A percentile compares a stretch with the other conserved stretches of the same genome.
These are phyloP conservation scores for Sepioteuthis lessoniana DNA, from an alignment of 2,888 invertebrate genomes.

Conservation along the genomic window DNA sequence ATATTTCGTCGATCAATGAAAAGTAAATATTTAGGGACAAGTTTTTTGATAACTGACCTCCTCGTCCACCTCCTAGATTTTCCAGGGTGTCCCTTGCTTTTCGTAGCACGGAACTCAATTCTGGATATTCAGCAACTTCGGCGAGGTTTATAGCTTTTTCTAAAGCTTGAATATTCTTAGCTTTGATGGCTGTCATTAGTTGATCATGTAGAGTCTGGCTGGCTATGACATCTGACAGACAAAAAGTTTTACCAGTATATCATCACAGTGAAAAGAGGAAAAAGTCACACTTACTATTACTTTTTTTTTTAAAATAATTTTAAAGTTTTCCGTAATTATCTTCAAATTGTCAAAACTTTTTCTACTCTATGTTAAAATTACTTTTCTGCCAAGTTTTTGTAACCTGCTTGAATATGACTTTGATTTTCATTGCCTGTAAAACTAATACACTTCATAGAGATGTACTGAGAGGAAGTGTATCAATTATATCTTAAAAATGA, in stretches of 20 bases:
- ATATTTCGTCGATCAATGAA: neutral
- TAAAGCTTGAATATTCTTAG: neutral
- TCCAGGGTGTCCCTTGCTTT: neutral
- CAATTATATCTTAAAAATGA: too few relatives aligned
- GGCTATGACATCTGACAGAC: neutral
- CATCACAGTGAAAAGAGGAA: too few relatives aligned
- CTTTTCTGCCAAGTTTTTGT: too few relatives aligned
- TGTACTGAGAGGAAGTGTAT: too few relatives aligned
- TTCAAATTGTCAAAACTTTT: too few relatives aligned
- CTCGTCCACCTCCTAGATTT: neutral
- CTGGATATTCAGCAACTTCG: neutral
- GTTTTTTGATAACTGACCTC: slow-evolving; percentile 14
- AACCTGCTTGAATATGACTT: too few relatives aligned
- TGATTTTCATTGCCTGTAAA: too few relatives aligned
- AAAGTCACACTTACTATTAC: too few relatives aligned
- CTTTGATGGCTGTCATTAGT: neutral
- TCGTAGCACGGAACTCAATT: neutral
- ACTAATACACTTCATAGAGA: too few relatives aligned
- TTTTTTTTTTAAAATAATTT: too few relatives aligned
- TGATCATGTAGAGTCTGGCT: neutral
- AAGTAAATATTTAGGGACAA: neutral
- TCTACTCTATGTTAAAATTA: too few relatives aligned
- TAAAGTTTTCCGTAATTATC: too few relatives aligned
- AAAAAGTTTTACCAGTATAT: neutral
- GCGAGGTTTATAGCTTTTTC: neutral